phyloP scores from a whole-genome alignment of 1,140 invertebrate genomes.

The Araneus ventricosus region DNA sequence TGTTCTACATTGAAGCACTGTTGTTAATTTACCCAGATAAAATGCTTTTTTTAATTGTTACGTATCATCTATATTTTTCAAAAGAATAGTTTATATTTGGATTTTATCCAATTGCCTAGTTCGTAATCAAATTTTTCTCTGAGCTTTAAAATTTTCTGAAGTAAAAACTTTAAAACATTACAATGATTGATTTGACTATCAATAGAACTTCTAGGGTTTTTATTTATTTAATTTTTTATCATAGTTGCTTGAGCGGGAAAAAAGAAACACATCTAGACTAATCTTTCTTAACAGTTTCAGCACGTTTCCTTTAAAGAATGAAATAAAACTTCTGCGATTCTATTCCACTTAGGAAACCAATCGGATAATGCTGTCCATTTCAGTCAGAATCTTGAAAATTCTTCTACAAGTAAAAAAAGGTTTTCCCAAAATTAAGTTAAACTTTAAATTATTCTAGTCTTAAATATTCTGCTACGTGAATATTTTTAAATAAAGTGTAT shows the following conservation, averaged over 20 bases:
- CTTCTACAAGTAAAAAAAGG: background rate
- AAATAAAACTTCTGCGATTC: background rate
- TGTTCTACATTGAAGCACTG: too few relatives aligned
- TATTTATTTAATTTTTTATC: background rate
- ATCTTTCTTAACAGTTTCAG: background rate
- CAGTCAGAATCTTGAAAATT: background rate
- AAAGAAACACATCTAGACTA: background rate
- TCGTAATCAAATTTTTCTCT: too few relatives aligned
- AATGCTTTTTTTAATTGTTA: too few relatives aligned
- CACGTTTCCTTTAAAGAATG: background rate
- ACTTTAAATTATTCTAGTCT: too few relatives aligned
- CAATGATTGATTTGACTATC: background rate
- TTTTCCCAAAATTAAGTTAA: background rate
- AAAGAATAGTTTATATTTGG: too few relatives aligned
- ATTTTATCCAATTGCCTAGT: too few relatives aligned
- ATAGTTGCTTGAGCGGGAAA: background rate
- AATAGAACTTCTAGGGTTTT: too few relatives aligned
- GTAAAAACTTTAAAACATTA: background rate
- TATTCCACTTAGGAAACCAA: background rate
- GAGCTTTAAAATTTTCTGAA: background rate
- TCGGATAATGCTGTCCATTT: background rate
- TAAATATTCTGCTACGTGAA: too few relatives aligned
- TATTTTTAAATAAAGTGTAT: too few relatives aligned
- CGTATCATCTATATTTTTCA: too few relatives aligned
- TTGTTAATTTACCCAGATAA: too few relatives aligned